Conservation (phyloP, 2,888 invertebrate species). For the Mamestra brassicae region DNA sequence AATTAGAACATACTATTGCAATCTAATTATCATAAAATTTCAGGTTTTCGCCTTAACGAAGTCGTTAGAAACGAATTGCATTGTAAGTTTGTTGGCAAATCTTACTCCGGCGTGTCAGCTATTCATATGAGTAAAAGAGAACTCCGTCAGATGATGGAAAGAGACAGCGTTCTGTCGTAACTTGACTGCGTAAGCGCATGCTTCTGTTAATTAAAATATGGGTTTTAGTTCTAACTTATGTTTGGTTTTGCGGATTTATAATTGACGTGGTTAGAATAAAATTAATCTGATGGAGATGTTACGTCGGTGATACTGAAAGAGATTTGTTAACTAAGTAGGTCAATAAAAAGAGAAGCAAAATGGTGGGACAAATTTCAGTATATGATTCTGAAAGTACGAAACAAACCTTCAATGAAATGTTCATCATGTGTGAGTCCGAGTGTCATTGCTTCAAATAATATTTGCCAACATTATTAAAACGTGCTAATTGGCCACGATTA, state of each 20-base stretch:
- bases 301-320: neutral
- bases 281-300: constrained; percentile 28
- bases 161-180: constrained; percentile 77
- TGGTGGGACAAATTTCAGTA: rapidly evolving
- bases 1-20: constrained; percentile 87
- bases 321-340: neutral
- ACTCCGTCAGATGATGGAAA: constrained; percentile 53
- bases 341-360: neutral
- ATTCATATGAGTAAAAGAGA: constrained; percentile 74
- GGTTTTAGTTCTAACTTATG: constrained; percentile 66
- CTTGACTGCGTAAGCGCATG: constrained; percentile 76
- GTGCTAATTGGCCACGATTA: constrained; percentile 14
- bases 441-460: neutral
- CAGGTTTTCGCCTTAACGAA: constrained; percentile 88
- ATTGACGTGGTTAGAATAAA: constrained; percentile 42
- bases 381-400: neutral
- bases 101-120: constrained; percentile 76
- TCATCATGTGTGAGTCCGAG: neutral
- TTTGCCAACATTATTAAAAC: constrained; percentile 8
- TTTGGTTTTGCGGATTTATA: constrained; percentile 54
- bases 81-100: constrained; percentile 77
- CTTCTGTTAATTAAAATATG: constrained; percentile 75
- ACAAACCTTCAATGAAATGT: neutral
- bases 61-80: constrained; percentile 83
- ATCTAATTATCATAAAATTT: constrained; percentile 89